A percentile compares a stretch with the other conserved stretches of the same genome.
These are phyloP conservation scores for Equus quagga DNA, from an alignment of 2,113 vertebrate species.

Conservation along the genomic window DNA sequence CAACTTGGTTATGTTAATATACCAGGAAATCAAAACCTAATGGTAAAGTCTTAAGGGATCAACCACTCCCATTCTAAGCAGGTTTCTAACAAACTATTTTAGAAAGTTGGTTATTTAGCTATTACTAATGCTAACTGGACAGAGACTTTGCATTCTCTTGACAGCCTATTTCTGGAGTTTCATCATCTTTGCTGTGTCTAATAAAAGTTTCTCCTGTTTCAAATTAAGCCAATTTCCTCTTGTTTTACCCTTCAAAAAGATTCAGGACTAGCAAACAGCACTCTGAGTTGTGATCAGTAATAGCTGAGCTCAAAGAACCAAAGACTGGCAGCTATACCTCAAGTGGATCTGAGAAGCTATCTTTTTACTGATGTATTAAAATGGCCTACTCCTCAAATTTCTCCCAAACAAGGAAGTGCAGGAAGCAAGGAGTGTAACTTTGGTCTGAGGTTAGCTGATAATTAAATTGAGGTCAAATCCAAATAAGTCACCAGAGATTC, in stretches of 20 bases:
- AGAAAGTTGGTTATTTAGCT: background rate
- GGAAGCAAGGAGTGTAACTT: background rate
- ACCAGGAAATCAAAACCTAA: background rate
- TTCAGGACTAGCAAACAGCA: background rate
- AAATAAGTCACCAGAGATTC: background rate
- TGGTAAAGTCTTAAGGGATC: background rate
- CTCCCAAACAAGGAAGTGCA: background rate
- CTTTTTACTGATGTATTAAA: background rate
- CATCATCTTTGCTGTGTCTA: background rate
- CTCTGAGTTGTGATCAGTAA: background rate
- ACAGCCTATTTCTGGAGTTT: slow-evolving; percentile 31
- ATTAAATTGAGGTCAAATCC: slow-evolving; percentile 26
- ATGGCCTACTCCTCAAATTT: slow-evolving; percentile 12
- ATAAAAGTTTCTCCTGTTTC: slow-evolving; percentile 46
- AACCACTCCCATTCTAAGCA: background rate
- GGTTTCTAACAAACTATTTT: background rate
- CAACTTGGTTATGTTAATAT: slow-evolving; percentile 43
- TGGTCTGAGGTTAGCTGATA: slow-evolving; percentile 2
- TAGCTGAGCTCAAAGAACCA: background rate
- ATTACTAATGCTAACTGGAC: background rate
- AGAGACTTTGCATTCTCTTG: background rate
- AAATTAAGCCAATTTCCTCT: slow-evolving; percentile 28
- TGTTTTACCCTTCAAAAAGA: background rate
- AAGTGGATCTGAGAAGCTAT: background rate
- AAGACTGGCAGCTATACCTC: background rate